phyloP scores from a whole-genome alignment of 2,888 invertebrate genomes.

The Drosophila neonasuta region DNA sequence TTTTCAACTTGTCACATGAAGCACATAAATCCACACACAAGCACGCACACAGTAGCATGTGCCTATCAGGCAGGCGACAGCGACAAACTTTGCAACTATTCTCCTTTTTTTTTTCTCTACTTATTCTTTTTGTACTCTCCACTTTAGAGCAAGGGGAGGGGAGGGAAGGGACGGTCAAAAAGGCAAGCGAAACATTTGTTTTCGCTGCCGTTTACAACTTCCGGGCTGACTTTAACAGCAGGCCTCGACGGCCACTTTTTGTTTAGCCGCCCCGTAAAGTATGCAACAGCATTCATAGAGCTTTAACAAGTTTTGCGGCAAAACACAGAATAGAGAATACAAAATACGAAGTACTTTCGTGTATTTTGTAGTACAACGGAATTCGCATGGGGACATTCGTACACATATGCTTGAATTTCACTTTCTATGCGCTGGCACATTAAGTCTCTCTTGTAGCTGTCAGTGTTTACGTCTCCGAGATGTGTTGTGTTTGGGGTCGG shows the following conservation, averaged over 20 bases:
- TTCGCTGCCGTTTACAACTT: constrained; percentile 65
- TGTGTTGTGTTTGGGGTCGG: not conserved
- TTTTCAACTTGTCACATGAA: constrained; percentile 63
- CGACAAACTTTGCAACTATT: constrained; percentile 58
- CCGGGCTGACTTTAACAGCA: constrained; percentile 48
- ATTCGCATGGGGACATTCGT: constrained; percentile 11
- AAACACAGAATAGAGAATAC: not conserved
- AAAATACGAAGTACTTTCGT: not conserved
- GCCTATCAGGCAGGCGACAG: constrained; percentile 60
- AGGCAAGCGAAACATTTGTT: constrained; percentile 69
- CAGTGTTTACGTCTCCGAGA: constrained; percentile 5
- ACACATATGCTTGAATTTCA: constrained; percentile 30
- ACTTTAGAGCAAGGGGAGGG: constrained; percentile 16
- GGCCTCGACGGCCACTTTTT: constrained; percentile 31
- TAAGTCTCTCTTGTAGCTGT: constrained; percentile 23
- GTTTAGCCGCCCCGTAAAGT: constrained; percentile 28
- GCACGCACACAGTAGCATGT: constrained; percentile 24
- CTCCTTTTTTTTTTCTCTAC: constrained; percentile 40
- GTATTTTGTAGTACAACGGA: constrained; percentile 8
- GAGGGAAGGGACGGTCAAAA: constrained; percentile 45
- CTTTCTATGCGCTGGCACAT: constrained; percentile 22
- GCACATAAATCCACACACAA: constrained; percentile 58
- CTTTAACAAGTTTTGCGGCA: constrained; percentile 38
- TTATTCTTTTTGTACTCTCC: constrained; percentile 32
- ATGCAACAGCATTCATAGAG: constrained; percentile 41